phyloP scores from a whole-genome alignment of 2,888 invertebrate genomes.

The Blastobasis adustella region DNA sequence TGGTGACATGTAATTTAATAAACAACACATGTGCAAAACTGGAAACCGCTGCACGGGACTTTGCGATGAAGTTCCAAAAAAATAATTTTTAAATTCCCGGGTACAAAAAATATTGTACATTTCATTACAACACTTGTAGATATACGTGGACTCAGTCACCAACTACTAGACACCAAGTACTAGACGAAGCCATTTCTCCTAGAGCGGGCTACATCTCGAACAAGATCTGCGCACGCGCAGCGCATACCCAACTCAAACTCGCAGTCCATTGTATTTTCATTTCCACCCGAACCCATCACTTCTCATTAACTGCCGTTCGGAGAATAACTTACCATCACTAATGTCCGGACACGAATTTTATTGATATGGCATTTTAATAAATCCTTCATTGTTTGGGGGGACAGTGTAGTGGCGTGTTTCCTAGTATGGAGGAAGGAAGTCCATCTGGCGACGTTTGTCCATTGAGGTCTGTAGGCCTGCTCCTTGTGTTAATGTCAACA shows the following conservation, averaged over 20 bases:
- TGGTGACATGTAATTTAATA: conserved; percentile 50
- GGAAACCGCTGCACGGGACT: too few relatives aligned
- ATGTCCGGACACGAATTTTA: conserved; percentile 74
- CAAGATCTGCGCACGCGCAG: conserved; percentile 61
- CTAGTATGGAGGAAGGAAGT: conserved; percentile 64
- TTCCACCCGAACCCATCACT: conserved; percentile 74
- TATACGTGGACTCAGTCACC: too few relatives aligned
- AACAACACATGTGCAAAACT: too few relatives aligned
- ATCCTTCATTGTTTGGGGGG: conserved; percentile 57
- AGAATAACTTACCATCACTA: conserved; percentile 72
- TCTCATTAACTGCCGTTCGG: conserved; percentile 73
- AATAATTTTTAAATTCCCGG: too few relatives aligned
- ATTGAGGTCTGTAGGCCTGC: too few relatives aligned
- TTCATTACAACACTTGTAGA: too few relatives aligned
- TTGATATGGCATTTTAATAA: conserved; percentile 74
- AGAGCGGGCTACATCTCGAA: conserved; percentile 13
- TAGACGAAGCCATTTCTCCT: too few relatives aligned
- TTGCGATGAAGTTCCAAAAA: too few relatives aligned
- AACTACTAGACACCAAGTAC: too few relatives aligned
- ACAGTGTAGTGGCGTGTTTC: conserved; percentile 35
- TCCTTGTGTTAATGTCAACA: too few relatives aligned
- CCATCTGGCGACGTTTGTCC: conserved; percentile 14
- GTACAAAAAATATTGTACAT: too few relatives aligned
- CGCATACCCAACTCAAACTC: conserved; percentile 43
- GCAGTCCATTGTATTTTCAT: conserved; percentile 62